These are phyloP conservation scores for Branchinecta lynchi DNA, from an alignment of 1,140 invertebrate genomes.

Conservation along the genomic window DNA sequence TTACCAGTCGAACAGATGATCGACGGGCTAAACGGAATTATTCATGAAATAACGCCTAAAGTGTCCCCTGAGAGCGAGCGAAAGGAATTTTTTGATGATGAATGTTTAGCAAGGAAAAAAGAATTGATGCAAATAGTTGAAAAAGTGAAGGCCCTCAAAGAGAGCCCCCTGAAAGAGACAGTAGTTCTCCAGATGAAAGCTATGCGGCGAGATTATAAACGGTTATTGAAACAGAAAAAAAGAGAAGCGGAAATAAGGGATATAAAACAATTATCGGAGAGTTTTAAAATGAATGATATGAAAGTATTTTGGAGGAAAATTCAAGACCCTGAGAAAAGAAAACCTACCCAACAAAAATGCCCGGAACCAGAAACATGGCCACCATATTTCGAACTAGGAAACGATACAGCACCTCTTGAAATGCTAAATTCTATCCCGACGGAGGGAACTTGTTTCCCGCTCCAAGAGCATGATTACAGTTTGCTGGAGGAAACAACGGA, in stretches of 20 bases:
- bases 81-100: conserved; percentile 9
- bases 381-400: conserved; percentile 3
- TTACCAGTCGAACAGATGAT: conserved; percentile 5
- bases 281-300: conserved; percentile 7
- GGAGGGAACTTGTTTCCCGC: conserved; percentile 11
- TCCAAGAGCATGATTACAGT: conserved; percentile 9
- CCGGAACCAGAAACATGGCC: conserved; percentile 10
- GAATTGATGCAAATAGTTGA: background rate
- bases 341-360: conserved; percentile 9
- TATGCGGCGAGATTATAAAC: conserved; percentile 9
- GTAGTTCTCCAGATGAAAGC: conserved; percentile 9
- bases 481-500: conserved; percentile 11
- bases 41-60: conserved; percentile 12
- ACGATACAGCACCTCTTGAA: conserved; percentile 4
- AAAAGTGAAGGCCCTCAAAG: conserved; percentile 8
- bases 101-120: conserved; percentile 2
- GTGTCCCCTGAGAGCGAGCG: conserved; percentile 7
- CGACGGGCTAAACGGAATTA: conserved; percentile 10
- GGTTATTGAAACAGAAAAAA: conserved; percentile 8
- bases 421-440: conserved; percentile 8
- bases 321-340: conserved; percentile 9
- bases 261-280: conserved; percentile 2
- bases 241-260: conserved; percentile 11
- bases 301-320: conserved; percentile 12
- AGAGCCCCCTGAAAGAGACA: conserved; percentile 6